Conservation (phyloP, 2,113 vertebrate genomes). For the Antechinus flavipes region DNA sequence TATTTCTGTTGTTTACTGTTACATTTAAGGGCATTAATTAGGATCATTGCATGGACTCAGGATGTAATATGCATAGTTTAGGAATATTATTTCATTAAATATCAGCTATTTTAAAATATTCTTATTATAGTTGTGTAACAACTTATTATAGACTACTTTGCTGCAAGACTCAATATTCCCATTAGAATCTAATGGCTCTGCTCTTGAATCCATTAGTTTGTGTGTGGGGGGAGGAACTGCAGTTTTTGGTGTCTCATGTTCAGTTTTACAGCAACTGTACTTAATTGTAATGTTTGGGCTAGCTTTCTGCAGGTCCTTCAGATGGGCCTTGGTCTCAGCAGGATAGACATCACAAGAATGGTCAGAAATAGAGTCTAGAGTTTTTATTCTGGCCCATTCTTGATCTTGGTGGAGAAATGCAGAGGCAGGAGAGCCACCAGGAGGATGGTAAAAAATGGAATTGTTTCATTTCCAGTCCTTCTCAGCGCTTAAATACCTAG, state of each 20-base stretch:
- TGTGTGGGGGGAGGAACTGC: neutral
- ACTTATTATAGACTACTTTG: conserved; percentile 14
- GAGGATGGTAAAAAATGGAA: no score
- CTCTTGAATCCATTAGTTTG: neutral
- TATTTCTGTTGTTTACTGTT: neutral
- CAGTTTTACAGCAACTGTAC: conserved; percentile 23
- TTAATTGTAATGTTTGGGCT: no score
- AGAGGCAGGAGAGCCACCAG: no score
- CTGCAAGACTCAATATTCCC: conserved; percentile 35
- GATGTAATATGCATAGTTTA: conserved; percentile 12
- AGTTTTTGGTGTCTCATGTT: conserved; percentile 18
- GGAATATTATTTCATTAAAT: conserved; percentile 64
- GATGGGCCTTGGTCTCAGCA: no score
- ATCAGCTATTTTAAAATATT: conserved; percentile 57
- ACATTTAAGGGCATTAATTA: conserved; percentile 16
- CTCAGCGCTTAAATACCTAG: no score
- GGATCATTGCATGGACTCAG: neutral
- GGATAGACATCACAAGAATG: no score
- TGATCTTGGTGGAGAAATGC: no score
- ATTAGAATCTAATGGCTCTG: conserved; percentile 16
- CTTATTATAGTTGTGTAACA: conserved; percentile 50
- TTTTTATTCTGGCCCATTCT: no score
- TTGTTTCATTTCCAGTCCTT: no score
- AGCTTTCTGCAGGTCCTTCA: no score
- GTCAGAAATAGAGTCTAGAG: no score